Evolutionary conservation across 2,888 invertebrate genomes (phyloP).

Genomic region (Schrankia costaestrigalis): DNA sequence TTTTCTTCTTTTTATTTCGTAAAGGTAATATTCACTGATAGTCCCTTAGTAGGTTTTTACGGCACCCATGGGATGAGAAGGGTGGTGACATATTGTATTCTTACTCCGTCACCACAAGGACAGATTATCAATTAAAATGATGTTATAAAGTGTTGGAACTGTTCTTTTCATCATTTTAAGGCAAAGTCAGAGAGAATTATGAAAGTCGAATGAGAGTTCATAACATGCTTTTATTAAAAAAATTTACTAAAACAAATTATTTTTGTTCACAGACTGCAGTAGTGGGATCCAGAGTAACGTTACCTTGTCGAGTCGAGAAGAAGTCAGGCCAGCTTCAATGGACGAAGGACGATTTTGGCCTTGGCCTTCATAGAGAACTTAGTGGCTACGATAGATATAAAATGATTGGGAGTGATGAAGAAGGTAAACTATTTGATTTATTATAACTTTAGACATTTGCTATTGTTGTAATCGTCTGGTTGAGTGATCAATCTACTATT

Average conservation of each 20-base stretch:
- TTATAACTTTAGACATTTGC: not conserved
- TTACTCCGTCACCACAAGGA: not conserved
- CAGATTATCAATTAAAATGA: too few species aligned
- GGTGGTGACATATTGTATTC: not conserved
- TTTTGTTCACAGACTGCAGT: conserved; percentile 86
- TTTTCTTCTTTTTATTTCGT: too few species aligned
- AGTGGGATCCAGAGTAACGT: conserved; percentile 91
- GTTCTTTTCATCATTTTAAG: too few species aligned
- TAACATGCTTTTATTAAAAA: not conserved
- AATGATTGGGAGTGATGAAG: conserved; percentile 97
- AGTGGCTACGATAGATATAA: conserved; percentile 96
- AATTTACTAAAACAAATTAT: conserved; percentile 6
- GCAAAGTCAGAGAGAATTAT: too few species aligned
- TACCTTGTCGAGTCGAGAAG: conserved; percentile 94
- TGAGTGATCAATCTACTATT: too few species aligned
- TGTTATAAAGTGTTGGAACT: too few species aligned
- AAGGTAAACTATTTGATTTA: too few species aligned
- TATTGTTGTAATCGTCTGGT: too few species aligned
- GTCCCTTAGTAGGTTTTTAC: too few species aligned
- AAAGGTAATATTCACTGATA: too few species aligned
- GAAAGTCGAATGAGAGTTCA: too few species aligned
- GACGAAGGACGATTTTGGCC: conserved; percentile 98
- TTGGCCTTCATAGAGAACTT: conserved; percentile 94
- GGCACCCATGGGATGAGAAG: not conserved
- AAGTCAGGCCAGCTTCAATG: conserved; percentile 96